Base-by-base conservation (phyloP, 2,888 invertebrate genomes). In the Oligia latruncula region DNA sequence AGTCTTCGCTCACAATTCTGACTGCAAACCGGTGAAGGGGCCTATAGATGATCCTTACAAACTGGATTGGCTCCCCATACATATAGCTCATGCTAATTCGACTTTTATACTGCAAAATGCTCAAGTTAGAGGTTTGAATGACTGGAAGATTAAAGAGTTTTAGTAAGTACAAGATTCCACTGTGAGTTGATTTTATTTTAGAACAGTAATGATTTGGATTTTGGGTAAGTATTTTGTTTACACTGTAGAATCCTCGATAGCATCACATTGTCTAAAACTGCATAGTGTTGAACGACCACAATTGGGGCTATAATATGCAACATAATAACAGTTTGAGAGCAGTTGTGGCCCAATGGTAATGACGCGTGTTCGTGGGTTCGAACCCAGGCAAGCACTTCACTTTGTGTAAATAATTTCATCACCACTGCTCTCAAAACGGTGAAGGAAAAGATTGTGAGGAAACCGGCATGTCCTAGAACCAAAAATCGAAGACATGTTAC, bases 101-200 rank as follows among this genome's bases (percentile, higher is more conserved):
- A 84, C 88, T 46, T 81, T 70, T 17, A 78, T 81, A 8, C 40
- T 87, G 58, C 81, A 82, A 58, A 73, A 87, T 82, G 81, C 79
- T n/a, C 80, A 86, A 77, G 64, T 90, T 29, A 81, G 67, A 70
- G 90, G 91, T 4, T 71, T 90, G 17, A 82, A 87, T 13, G 79
- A 84, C 29, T 88, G 80, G 5, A 85, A 77, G 62, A 85, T 91
- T 52, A 84, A 73, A 20, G 88, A 88, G 65, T 88, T 91, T 76
- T 89, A 87, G 90, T 91, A 81, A 89, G 52, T 74, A 74, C 9
- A 52, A 43, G 13, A 29, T 75, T 43, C 6, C 23, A 17, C 15
- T 11, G 23, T 9, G 17, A 40, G 5, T 40, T 77, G 20, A 29
- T 43, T 80, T 29, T 80, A 9, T 58, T 66, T 71, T 20, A 11